Evolutionary conservation across 2,797 vertebrate genomes (phyloP), one percentile per base, ranked within the genome.

Genomic region (Holocentrus rufus): DNA sequence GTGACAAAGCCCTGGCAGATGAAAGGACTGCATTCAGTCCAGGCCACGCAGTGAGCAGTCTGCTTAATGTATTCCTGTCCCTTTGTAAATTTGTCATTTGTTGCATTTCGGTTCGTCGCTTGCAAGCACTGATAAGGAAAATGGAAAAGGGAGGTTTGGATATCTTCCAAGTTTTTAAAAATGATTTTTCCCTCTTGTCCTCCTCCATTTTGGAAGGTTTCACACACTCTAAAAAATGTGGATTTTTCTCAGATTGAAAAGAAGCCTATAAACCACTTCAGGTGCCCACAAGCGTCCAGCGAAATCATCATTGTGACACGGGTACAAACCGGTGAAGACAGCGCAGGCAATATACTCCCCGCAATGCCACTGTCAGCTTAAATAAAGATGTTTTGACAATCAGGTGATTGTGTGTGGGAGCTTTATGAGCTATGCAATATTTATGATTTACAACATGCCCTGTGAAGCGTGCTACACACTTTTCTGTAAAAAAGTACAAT

Each of bases 71-170:
- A 36, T 76, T 83, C 50, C 73, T 73, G 69, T 75, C 44, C 75
- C 55, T 86, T 79, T 84, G 70, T 71, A 59, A 53, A 77, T 80
- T 59, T 78, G 76, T 80, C 74, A 83, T 73, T 66, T 82, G 70
- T 79, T 75, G 65, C 72, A 69, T 80, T 79, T 78, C 74, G 55
- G 85, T 82, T 81, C 70, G 72, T 69, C n/a, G 67, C 78, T 80
- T 90, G 87, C 78, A 36, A 74, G 54, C 18, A 18, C 76, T 62
- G 89, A 91, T 91, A 90, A 91, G 86, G 76, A 70, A 76, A 86
- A 81, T 69, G 72, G 61, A 70, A 78, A 82, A 82, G 36, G 54
- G 65, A 76, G 46, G 25, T 31, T 67, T 78, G 72, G 83, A 86
- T 83, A 65, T 68, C 47, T 52, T 75, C 62, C 74, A 77, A 63